phyloP scores from a whole-genome alignment of 2,797 vertebrate genomes.

The Manis pentadactyla region DNA sequence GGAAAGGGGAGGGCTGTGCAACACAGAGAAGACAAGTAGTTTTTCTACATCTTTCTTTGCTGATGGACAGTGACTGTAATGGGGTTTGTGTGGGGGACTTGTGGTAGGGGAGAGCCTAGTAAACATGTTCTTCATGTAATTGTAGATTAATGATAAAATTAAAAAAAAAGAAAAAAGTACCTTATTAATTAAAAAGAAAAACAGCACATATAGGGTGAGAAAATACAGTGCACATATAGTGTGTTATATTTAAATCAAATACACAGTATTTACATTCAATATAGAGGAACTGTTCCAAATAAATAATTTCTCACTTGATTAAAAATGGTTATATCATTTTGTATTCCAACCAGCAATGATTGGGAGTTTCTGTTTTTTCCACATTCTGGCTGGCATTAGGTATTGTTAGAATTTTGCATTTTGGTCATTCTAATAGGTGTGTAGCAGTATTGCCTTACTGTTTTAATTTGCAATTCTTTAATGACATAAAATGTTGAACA shows the following conservation, averaged over 20 bases:
- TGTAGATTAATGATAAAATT: too few species aligned
- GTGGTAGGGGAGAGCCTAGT: too few species aligned
- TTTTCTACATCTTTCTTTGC: too few species aligned
- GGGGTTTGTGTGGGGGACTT: too few species aligned
- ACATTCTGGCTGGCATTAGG: background rate
- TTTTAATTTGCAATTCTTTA: background rate
- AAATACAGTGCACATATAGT: background rate
- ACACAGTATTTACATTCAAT: background rate
- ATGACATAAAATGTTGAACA: background rate
- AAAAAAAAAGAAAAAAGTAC: background rate
- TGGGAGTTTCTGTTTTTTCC: background rate
- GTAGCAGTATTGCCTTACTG: background rate
- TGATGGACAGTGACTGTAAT: too few species aligned
- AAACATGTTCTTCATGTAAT: too few species aligned
- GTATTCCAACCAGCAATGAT: background rate
- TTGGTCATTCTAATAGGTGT: background rate
- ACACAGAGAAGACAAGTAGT: too few species aligned
- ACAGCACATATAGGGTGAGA: background rate
- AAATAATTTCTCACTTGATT: background rate
- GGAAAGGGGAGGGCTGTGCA: too few species aligned
- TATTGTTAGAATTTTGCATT: background rate
- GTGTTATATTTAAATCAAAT: background rate
- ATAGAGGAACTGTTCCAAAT: background rate
- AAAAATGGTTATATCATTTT: background rate
- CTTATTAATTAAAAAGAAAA: background rate